Evolutionary conservation across 2,113 vertebrate genomes (phyloP).

Genomic region (Diadophis punctatus): DNA sequence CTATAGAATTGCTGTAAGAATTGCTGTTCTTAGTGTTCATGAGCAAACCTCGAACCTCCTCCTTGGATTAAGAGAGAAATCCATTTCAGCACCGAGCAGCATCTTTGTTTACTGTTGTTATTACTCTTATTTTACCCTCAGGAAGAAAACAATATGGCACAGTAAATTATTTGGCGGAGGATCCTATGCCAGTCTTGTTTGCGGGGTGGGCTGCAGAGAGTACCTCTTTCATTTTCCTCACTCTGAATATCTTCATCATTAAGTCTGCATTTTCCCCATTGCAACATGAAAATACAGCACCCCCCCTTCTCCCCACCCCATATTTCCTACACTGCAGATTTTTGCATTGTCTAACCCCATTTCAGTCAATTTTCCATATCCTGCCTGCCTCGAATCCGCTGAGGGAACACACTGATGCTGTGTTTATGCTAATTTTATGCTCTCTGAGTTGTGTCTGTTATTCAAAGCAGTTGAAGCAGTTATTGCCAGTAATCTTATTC

Average conservation of each 20-base stretch:
- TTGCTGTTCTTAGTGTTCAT: conserved; percentile 22
- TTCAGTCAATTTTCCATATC: conserved; percentile 80
- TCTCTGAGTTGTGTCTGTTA: conserved; percentile 88
- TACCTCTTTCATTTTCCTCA: conserved; percentile 55
- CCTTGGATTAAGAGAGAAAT: conserved; percentile 58
- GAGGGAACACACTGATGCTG: conserved; percentile 76
- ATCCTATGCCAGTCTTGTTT: conserved; percentile 42
- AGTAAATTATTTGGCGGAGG: conserved; percentile 58
- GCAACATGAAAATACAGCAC: conserved; percentile 47
- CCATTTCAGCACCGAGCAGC: conserved; percentile 42
- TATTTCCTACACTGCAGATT: conserved; percentile 65
- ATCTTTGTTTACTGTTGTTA: conserved; percentile 56
- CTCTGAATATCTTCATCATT: conserved; percentile 56
- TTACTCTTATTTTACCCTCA: conserved; percentile 54
- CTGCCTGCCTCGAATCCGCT: conserved; percentile 73
- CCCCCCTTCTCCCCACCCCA: conserved; percentile 47
- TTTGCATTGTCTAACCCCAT: conserved; percentile 77
- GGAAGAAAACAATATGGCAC: conserved; percentile 54
- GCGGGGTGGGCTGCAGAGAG: not conserved
- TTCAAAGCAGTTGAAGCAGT: conserved; percentile 86
- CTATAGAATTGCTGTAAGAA: conserved; percentile 50
- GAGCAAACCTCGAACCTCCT: conserved; percentile 28
- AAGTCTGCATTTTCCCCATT: conserved; percentile 55
- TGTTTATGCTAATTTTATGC: conserved; percentile 86
- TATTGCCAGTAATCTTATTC: conserved; percentile 95